phyloP scores from a whole-genome alignment of 2,113 vertebrate genomes.

The Rhinoptilus africanus region DNA sequence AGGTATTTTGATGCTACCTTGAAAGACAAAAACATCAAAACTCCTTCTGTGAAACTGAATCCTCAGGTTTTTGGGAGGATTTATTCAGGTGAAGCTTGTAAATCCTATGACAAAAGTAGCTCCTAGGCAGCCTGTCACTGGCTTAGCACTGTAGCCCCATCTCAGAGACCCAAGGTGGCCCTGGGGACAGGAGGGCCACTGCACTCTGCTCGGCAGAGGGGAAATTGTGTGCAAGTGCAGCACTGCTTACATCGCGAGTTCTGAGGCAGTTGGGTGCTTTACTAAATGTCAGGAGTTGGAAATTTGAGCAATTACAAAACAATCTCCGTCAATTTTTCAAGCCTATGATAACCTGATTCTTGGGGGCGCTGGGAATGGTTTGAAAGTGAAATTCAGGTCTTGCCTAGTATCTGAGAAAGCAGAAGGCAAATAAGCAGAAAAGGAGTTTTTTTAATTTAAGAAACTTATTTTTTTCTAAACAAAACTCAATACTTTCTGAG shows the following conservation, averaged over 20 bases:
- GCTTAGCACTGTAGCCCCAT: neutral
- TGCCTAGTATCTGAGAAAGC: neutral
- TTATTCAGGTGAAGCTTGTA: neutral
- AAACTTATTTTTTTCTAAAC: neutral
- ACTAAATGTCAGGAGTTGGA: neutral
- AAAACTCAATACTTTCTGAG: neutral
- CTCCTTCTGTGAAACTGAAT: neutral
- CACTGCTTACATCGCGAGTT: rapidly evolving
- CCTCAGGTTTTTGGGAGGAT: neutral
- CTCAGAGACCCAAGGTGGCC: neutral
- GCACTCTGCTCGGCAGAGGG: neutral
- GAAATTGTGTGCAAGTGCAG: neutral
- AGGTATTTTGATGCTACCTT: neutral
- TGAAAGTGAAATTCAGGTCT: neutral
- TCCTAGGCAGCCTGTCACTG: neutral
- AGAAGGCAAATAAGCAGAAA: neutral
- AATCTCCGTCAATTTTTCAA: neutral
- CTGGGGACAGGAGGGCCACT: neutral
- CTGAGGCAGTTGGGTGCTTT: neutral
- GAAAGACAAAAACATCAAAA: neutral
- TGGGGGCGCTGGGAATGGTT: neutral
- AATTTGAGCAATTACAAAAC: neutral
- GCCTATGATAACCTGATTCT: neutral
- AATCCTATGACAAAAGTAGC: neutral
- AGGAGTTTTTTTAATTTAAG: neutral